Evolutionary conservation across 1,140 invertebrate species (phyloP).

Genomic region (Lepeophtheirus salmonis): DNA sequence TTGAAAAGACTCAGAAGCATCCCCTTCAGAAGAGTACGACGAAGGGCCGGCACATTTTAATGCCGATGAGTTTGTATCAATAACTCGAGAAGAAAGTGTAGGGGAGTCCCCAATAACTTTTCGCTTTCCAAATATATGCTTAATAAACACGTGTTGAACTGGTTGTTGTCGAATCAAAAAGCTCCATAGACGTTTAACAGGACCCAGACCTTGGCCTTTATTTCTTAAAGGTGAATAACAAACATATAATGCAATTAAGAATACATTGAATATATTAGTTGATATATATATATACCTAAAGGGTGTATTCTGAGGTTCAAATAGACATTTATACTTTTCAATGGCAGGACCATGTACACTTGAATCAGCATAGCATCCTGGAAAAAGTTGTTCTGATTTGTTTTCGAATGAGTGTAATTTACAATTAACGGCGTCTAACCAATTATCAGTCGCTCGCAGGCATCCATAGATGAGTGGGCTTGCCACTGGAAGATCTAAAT

Average conservation of each 20-base stretch:
- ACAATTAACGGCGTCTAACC: constrained; percentile 59
- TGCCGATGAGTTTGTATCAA: neutral
- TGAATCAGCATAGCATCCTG: constrained; percentile 57
- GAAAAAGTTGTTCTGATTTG: constrained; percentile 56
- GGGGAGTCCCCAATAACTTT: constrained; percentile 24
- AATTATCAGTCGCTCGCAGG: constrained; percentile 60
- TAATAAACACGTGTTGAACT: constrained; percentile 85
- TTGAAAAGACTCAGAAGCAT: constrained; percentile 16
- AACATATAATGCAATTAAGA: no score
- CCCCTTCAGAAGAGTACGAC: constrained; percentile 20
- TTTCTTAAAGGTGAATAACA: constrained; percentile 32
- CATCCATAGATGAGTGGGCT: constrained; percentile 81
- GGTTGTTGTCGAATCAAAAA: constrained; percentile 77
- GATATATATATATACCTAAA: constrained; percentile 45
- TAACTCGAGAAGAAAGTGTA: neutral
- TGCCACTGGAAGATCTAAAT: constrained; percentile 64
- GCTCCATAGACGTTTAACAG: constrained; percentile 73
- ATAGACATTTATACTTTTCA: constrained; percentile 72
- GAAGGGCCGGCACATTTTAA: constrained; percentile 34
- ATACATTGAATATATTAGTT: constrained; percentile 6
- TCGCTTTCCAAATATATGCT: constrained; percentile 72
- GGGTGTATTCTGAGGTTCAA: constrained; percentile 85
- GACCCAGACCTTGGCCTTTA: constrained; percentile 45
- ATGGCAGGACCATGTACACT: constrained; percentile 51
- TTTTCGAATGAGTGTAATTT: constrained; percentile 52